phyloP scores from a whole-genome alignment of 2,797 vertebrate species.

The Myotis findleyi region DNA sequence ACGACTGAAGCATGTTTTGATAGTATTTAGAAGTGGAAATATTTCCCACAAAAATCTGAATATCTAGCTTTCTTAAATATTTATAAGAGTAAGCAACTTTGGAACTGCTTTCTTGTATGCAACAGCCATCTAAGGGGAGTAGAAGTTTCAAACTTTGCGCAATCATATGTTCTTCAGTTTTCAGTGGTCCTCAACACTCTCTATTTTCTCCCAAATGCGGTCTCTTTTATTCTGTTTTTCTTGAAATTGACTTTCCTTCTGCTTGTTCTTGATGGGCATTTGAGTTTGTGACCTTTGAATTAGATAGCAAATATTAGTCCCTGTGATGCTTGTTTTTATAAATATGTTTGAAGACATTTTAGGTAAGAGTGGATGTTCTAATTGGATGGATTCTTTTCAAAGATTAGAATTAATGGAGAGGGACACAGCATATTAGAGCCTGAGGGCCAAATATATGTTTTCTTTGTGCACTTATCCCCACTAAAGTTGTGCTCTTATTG shows the following conservation, averaged over 20 bases:
- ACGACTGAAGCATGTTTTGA: not conserved
- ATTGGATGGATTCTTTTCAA: not conserved
- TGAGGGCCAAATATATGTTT: not conserved
- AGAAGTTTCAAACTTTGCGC: not conserved
- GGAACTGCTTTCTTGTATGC: not conserved
- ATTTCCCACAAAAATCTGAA: not conserved
- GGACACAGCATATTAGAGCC: not conserved
- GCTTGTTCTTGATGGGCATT: not conserved
- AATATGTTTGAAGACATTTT: not conserved
- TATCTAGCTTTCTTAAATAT: not conserved
- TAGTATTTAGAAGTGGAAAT: conserved; percentile 26
- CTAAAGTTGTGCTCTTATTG: conserved; percentile 6
- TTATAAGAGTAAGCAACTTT: not conserved
- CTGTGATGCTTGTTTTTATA: not conserved
- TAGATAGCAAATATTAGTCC: not conserved
- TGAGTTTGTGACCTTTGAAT: conserved; percentile 44
- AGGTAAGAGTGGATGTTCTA: not conserved
- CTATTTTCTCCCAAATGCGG: not conserved
- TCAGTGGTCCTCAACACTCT: not conserved
- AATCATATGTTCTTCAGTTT: not conserved
- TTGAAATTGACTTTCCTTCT: not conserved
- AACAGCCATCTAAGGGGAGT: not conserved
- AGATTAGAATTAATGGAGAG: not conserved
- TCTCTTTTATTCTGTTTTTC: not conserved
- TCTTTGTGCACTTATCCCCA: not conserved